These are phyloP conservation scores for Steinernema hermaphroditum DNA, from an alignment of 2,888 invertebrate genomes.

Conservation along the genomic window DNA sequence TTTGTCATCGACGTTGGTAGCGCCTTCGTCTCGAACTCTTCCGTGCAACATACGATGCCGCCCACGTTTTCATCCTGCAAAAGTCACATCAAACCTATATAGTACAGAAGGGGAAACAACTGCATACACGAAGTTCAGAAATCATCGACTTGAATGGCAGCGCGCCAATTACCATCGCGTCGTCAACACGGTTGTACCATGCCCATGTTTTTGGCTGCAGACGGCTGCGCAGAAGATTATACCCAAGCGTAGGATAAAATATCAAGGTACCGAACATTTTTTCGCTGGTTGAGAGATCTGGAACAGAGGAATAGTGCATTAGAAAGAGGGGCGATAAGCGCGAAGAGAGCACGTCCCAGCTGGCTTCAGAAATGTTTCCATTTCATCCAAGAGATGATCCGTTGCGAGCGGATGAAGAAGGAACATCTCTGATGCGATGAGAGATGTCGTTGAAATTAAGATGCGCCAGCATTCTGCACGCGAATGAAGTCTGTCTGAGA, in stretches of 20 bases:
- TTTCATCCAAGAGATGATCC: too few species aligned
- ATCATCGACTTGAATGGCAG: slow-evolving; percentile 88
- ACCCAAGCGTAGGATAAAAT: slow-evolving; percentile 90
- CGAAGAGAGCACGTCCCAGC: too few species aligned
- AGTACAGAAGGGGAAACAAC: slow-evolving; percentile 39
- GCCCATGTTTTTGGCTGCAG: slow-evolving; percentile 72
- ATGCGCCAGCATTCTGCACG: too few species aligned
- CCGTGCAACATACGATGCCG: slow-evolving; percentile 95
- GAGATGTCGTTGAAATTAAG: too few species aligned
- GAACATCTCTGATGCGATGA: too few species aligned
- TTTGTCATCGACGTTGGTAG: slow-evolving; percentile 69
- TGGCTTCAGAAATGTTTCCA: too few species aligned
- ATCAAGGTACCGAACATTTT: slow-evolving; percentile 52
- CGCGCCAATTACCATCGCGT: slow-evolving; percentile 89
- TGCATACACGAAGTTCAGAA: slow-evolving; percentile 73
- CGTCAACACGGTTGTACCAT: slow-evolving; percentile 92
- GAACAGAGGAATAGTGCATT: too few species aligned
- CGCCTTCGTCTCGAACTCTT: slow-evolving; percentile 83
- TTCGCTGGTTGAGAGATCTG: too few species aligned
- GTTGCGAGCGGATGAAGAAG: too few species aligned
- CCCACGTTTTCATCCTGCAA: slow-evolving; percentile 86
- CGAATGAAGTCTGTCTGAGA: too few species aligned
- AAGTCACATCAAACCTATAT: slow-evolving; percentile 42
- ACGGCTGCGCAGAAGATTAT: slow-evolving; percentile 91
- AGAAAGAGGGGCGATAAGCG: too few species aligned